phyloP scores from a whole-genome alignment of 2,888 invertebrate species.

The Mesorhabditis belari region DNA sequence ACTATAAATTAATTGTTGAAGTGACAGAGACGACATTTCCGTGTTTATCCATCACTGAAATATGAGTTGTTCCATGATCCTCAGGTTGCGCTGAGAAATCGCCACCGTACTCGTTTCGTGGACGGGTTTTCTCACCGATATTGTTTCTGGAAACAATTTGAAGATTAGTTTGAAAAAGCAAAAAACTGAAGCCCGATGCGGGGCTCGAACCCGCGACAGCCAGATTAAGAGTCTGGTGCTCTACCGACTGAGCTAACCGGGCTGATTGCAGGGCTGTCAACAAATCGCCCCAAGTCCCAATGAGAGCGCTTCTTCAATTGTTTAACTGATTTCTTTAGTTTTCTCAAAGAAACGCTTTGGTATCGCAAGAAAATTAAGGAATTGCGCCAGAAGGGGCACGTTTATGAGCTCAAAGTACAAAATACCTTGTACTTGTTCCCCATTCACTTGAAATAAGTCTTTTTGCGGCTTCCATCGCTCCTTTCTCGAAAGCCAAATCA shows the following conservation, averaged over 20 bases:
- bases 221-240: slow-evolving; percentile 52
- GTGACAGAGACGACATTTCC: slow-evolving; percentile 90
- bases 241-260: slow-evolving; percentile 52
- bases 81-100: slow-evolving; percentile 55
- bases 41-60: slow-evolving; percentile 69
- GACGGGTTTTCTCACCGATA: slow-evolving; percentile 41
- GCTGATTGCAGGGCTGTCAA: slow-evolving; percentile 3
- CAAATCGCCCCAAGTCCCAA: background rate
- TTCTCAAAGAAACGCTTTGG: too few species aligned
- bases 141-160: slow-evolving; percentile 14
- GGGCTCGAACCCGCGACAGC: slow-evolving; percentile 51
- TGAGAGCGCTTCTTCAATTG: background rate
- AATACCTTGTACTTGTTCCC: too few species aligned
- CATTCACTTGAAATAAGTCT: slow-evolving; percentile 41
- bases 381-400: background rate
- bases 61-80: slow-evolving; percentile 79
- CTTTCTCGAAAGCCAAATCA: slow-evolving; percentile 65
- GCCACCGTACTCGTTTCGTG: slow-evolving; percentile 47
- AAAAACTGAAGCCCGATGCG: slow-evolving; percentile 46
- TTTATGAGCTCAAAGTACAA: slow-evolving; percentile 17
- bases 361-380: background rate
- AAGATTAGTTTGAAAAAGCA: too few species aligned
- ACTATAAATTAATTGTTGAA: slow-evolving; percentile 80
- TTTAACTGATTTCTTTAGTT: too few species aligned
- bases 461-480: slow-evolving; percentile 40